A percentile compares a stretch with the other conserved stretches of the same genome.
phyloP scores from a whole-genome alignment of 2,888 invertebrate species.

The Drosophila recens region DNA sequence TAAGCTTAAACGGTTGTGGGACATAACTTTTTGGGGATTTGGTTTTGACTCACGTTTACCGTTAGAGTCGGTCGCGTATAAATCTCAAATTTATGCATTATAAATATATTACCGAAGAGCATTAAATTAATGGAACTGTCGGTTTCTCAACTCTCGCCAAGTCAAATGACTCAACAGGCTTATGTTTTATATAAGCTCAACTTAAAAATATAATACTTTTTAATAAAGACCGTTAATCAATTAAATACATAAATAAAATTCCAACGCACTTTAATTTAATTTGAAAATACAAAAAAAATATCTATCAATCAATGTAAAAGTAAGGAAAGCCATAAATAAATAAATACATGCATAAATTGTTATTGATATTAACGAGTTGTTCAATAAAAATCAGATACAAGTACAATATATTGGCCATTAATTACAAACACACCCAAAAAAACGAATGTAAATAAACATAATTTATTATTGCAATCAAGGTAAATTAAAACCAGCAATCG shows the following conservation, averaged over 20 bases:
- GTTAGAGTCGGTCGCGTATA: slow-evolving; percentile 59
- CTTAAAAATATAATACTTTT: slow-evolving; percentile 1
- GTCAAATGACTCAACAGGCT: slow-evolving; percentile 31
- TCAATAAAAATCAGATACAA: slow-evolving; percentile 15
- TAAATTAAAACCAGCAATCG: slow-evolving; percentile 7
- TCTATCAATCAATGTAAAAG: slow-evolving; percentile 20
- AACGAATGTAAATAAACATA: slow-evolving; percentile 15
- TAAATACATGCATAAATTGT: slow-evolving; percentile 14
- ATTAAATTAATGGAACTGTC: slow-evolving; percentile 52
- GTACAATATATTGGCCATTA: slow-evolving; percentile 6
- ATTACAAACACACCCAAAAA: slow-evolving; percentile 1
- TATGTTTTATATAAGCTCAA: neutral
- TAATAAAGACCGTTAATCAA: slow-evolving; percentile 7
- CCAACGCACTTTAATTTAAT: neutral
- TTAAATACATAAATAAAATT: slow-evolving; percentile 11
- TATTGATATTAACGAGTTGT: slow-evolving; percentile 18
- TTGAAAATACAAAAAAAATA: slow-evolving; percentile 4
- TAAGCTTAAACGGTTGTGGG: slow-evolving; percentile 52
- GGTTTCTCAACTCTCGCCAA: neutral
- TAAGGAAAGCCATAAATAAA: slow-evolving; percentile 23
- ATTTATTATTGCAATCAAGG: slow-evolving; percentile 25
- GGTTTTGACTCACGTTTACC: slow-evolving; percentile 64
- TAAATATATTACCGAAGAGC: slow-evolving; percentile 38
- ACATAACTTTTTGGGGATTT: slow-evolving; percentile 49
- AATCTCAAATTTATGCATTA: slow-evolving; percentile 54